These are phyloP conservation scores for Aspidapion aeneum DNA, from an alignment of 2,888 invertebrate genomes.

Conservation along the genomic window DNA sequence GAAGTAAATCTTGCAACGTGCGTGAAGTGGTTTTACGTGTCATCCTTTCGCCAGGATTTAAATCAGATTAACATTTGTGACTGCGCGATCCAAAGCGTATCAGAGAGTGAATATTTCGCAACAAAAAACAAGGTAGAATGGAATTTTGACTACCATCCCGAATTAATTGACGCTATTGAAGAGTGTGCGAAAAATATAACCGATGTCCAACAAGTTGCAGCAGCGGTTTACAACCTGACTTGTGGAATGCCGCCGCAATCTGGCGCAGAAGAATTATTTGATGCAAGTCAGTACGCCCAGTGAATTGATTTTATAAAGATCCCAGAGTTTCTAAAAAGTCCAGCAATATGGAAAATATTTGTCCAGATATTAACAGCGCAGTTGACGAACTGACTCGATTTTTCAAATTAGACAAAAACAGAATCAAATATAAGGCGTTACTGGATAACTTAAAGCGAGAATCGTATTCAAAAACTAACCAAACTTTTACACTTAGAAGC, in stretches of 20 bases:
- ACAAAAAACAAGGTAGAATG: conserved; percentile 30
- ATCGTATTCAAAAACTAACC: conserved; percentile 1
- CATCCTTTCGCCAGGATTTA: conserved; percentile 41
- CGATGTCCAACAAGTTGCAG: conserved; percentile 43
- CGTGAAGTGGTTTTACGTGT: conserved; percentile 49
- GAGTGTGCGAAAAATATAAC: conserved; percentile 43
- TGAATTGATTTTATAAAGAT: conserved; percentile 50
- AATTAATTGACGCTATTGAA: conserved; percentile 44
- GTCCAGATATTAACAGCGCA: conserved; percentile 49
- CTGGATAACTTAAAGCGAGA: conserved; percentile 39
- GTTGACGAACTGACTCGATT: conserved; percentile 46
- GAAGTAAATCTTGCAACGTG: conserved; percentile 32
- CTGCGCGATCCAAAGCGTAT: conserved; percentile 44
- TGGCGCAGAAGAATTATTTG: conserved; percentile 48
- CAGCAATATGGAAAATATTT: not conserved
- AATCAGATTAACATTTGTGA: conserved; percentile 50
- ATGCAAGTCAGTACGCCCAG: conserved; percentile 45
- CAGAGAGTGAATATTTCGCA: not conserved
- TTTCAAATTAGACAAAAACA: conserved; percentile 44
- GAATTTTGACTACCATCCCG: conserved; percentile 39
- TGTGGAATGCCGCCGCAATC: conserved; percentile 40
- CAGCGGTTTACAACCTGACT: conserved; percentile 40
- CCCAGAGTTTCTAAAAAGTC: conserved; percentile 41
- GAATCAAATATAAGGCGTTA: conserved; percentile 45
- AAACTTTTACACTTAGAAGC: too few relatives aligned